Conservation (phyloP, 2,113 vertebrate genomes). For the Corynorhinus townsendii region DNA sequence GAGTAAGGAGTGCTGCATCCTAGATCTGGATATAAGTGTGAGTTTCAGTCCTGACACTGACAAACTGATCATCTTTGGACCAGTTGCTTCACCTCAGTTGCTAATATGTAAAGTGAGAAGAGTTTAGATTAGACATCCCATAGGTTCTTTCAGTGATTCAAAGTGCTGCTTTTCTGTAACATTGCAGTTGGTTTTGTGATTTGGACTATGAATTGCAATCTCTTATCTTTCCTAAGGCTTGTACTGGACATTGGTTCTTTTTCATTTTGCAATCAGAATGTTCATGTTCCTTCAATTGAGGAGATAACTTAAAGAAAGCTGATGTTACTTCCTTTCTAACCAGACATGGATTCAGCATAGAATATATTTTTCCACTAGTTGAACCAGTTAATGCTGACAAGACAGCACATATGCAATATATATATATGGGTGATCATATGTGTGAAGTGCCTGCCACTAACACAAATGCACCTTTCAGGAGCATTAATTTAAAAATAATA, state of each 20-base stretch:
- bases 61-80: not conserved
- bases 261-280: not conserved
- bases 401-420: not conserved
- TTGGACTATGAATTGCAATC: not conserved
- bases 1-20: not conserved
- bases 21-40: not conserved
- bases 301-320: not conserved
- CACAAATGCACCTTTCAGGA: not conserved
- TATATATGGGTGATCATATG: not conserved
- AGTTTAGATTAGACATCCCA: not conserved
- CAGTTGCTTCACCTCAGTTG: not conserved
- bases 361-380: not conserved
- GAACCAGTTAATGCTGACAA: slow-evolving; percentile 4
- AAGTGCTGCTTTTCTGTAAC: not conserved
- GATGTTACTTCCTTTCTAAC: not conserved
- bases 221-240: not conserved
- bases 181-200: not conserved
- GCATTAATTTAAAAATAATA: slow-evolving; percentile 5
- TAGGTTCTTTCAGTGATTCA: not conserved
- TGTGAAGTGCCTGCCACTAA: not conserved
- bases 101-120: not conserved
- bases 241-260: not conserved
- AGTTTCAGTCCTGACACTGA: not conserved
- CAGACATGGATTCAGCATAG: not conserved
- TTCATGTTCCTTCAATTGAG: not conserved